A percentile compares a stretch with the other conserved stretches of the same genome.
Conservation (phyloP, 2,888 invertebrate genomes). For the Drosophila prostipennis region DNA sequence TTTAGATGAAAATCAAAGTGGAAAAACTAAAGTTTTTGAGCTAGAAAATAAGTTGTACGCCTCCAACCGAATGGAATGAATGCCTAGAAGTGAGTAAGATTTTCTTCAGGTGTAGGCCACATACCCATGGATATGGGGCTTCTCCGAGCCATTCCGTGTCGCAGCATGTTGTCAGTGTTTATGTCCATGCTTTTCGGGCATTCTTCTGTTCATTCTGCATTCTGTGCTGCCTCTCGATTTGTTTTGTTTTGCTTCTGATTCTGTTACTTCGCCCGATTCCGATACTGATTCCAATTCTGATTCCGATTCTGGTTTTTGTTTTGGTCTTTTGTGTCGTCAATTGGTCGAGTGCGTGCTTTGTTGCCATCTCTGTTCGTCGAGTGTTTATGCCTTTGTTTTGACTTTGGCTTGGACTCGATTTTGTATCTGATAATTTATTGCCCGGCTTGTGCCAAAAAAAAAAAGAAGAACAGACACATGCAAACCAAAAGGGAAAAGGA, state of each 20-base stretch:
- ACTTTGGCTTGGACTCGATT: constrained; percentile 49
- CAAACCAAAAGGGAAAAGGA: constrained; percentile 33
- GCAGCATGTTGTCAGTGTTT: constrained; percentile 78
- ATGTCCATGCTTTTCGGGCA: constrained; percentile 60
- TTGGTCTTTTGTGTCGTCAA: constrained; percentile 67
- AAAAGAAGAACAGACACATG: constrained; percentile 18
- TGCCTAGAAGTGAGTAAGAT: background rate
- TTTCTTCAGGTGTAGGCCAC: constrained; percentile 8
- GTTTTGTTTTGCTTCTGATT: constrained; percentile 42
- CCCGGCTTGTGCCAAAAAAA: constrained; percentile 73
- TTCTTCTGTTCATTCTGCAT: constrained; percentile 67
- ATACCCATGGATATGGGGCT: constrained; percentile 9
- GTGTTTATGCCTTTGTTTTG: constrained; percentile 59
- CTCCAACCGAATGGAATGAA: no score
- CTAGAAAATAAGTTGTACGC: no score
- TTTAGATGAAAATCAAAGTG: no score
- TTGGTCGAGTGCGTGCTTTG: constrained; percentile 68
- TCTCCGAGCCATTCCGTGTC: constrained; percentile 52
- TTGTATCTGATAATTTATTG: constrained; percentile 78
- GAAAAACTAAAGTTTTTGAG: no score
- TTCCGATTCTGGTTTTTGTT: constrained; percentile 42
- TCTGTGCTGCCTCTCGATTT: constrained; percentile 41
- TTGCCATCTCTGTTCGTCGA: constrained; percentile 54
- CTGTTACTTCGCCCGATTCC: constrained; percentile 8
- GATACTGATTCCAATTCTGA: constrained; percentile 27